Conservation (phyloP, 2,113 vertebrate genomes). For the Rallus limicola region DNA sequence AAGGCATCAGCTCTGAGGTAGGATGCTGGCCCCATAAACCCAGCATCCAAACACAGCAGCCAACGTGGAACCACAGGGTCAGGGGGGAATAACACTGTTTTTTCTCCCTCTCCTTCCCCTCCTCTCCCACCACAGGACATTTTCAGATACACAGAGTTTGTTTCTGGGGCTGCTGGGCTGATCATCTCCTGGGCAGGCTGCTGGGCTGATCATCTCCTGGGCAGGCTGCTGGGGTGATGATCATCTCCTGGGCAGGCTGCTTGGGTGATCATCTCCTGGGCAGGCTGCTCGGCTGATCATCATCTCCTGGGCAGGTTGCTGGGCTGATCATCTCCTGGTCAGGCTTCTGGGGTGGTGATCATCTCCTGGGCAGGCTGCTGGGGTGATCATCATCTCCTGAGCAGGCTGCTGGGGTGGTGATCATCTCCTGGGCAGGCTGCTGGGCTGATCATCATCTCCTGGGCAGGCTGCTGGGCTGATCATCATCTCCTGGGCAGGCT, state of each 20-base stretch:
- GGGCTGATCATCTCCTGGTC: too few relatives aligned
- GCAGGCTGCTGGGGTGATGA: background rate
- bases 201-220: too few relatives aligned
- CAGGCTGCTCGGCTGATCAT: background rate
- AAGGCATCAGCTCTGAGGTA: rapidly evolving
- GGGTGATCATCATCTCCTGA: rapidly evolving
- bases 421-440: too few relatives aligned
- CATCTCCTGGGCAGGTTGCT: background rate
- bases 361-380: background rate
- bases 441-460: rapidly evolving
- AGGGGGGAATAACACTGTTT: too few relatives aligned
- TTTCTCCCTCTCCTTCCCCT: too few relatives aligned
- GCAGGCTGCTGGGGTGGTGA: background rate
- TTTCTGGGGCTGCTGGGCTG: background rate
- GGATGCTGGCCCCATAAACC: background rate
- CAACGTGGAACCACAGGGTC: rapidly evolving
- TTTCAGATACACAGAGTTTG: background rate
- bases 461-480: background rate
- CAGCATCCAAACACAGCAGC: background rate
- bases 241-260: background rate
- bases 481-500: rapidly evolving
- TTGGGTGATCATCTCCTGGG: too few relatives aligned
- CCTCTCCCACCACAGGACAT: too few relatives aligned
- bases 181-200: rapidly evolving
- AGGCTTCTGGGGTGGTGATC: too few relatives aligned